A percentile compares a stretch with the other conserved stretches of the same genome.
These are phyloP conservation scores for Andrena cerasifolii DNA, from an alignment of 1,140 invertebrate genomes.

Conservation along the genomic window DNA sequence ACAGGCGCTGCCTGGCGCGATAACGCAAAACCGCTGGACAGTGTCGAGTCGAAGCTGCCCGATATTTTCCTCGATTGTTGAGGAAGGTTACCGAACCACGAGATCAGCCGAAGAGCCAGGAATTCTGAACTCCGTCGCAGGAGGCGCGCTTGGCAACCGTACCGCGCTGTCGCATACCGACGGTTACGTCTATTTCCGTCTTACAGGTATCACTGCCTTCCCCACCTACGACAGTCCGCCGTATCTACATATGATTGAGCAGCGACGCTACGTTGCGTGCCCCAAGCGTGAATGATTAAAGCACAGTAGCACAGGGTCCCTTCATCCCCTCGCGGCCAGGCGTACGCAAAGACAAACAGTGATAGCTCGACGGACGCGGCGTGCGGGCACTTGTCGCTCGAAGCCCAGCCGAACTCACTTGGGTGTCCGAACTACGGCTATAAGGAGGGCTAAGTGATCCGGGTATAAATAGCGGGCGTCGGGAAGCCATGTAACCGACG, in stretches of 20 bases:
- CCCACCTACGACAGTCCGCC: neutral
- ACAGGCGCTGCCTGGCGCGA: too few species aligned
- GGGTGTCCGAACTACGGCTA: neutral
- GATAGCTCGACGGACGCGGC: constrained; percentile 2
- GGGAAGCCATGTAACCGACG: too few species aligned
- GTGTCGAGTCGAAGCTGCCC: neutral
- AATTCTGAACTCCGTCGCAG: neutral
- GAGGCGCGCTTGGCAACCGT: constrained; percentile 2
- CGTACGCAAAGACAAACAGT: neutral
- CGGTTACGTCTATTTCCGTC: constrained; percentile 36
- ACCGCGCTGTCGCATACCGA: neutral
- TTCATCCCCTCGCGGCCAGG: neutral
- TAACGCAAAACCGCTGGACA: neutral
- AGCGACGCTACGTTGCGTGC: neutral
- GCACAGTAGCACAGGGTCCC: neutral
- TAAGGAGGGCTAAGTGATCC: neutral
- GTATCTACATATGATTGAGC: neutral
- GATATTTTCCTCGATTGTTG: neutral
- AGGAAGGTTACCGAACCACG: neutral
- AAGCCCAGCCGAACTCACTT: neutral
- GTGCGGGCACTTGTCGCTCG: constrained; percentile 1
- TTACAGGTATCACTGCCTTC: constrained; percentile 20
- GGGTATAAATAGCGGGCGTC: constrained; percentile 29
- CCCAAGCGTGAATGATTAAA: neutral
- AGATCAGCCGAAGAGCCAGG: too few species aligned